Base-by-base conservation (phyloP, 2,797 vertebrate genomes). In the Momotus momota region DNA sequence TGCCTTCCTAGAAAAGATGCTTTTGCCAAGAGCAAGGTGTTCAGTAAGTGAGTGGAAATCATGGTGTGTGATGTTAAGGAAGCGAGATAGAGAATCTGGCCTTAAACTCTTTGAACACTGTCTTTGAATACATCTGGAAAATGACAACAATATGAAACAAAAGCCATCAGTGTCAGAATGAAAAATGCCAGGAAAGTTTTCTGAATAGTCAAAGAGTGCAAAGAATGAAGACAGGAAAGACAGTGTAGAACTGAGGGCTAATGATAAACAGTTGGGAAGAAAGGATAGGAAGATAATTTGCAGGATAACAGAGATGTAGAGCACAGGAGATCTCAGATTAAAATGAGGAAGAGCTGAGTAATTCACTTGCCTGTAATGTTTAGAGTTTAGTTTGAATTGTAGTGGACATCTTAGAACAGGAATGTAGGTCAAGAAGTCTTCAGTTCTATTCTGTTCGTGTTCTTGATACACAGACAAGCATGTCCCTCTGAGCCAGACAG, bases 1-100 rank as follows among this genome's bases (percentile, higher is more conserved):
- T 94, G 58, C 18, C 45, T 90, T 94, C 91, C 66, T 95, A 45
- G 87, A 83, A 83, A 82, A 88, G 46, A 60, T 70, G 51, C 51
- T 84, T 84, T 81, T 93, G 77, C 91, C 70, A 95, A 96, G 82
- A 86, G 85, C 65, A 94, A 88, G 43, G 70, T 93, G 46, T 90
- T 88, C 64, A 78, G 38, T 84, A 66, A 90, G 33, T 55, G 60
- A 79, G 38, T 73, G 31, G 86, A 93, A 91, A 93, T 52, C 48
- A 31, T 74, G 55, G 41, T 52, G 25, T 43, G 15, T 62, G 35
- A 49, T 84, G 62, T 93, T 70, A 78, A 81, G 15, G 15, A 72
- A 54, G 54, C 2, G 1, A 88, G 51, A 88, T 13, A 90, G 77
- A 93, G 46, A 84, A 81, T 52, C 17, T 81, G 70, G 19, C 43